Percentiles rank a stretch among this genome's conserved stretches.
phyloP scores from a whole-genome alignment of 2,113 vertebrate genomes.

The Dipodomys ordii region DNA sequence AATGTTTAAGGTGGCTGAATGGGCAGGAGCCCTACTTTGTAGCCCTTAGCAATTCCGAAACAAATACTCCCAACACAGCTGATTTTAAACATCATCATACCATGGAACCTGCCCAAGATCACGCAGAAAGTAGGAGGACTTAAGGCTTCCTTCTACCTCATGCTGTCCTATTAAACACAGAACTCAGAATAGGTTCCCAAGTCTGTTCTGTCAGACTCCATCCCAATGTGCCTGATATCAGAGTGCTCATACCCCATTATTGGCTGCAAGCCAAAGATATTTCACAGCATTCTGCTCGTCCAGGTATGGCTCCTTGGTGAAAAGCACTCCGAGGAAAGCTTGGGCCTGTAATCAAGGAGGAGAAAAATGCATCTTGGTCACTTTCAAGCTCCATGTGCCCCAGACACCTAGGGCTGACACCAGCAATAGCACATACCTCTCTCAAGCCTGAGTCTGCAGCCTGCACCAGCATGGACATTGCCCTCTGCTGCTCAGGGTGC shows the following conservation, averaged over 20 bases:
- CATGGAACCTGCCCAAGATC: neutral
- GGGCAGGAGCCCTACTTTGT: neutral
- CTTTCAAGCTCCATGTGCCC: neutral
- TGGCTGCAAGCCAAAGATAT: slow-evolving; percentile 93
- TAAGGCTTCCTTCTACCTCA: neutral
- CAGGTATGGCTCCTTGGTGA: slow-evolving; percentile 86
- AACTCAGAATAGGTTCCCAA: neutral
- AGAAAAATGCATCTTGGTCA: neutral
- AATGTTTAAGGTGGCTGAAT: neutral
- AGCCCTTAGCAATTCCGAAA: neutral
- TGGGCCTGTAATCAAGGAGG: slow-evolving; percentile 89
- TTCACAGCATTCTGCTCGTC: slow-evolving; percentile 87
- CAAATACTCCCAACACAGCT: neutral
- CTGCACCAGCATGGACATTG: slow-evolving; percentile 88
- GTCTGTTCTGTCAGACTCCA: neutral
- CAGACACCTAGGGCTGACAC: neutral
- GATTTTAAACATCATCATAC: neutral
- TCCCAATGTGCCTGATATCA: neutral
- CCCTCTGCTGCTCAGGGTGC: slow-evolving; percentile 78
- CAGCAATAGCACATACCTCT: slow-evolving; percentile 86
- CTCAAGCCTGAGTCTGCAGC: slow-evolving; percentile 90
- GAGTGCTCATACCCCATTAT: slow-evolving; percentile 86
- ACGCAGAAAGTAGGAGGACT: neutral
- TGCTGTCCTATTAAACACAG: neutral
- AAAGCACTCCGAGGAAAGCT: slow-evolving; percentile 93